These are phyloP conservation scores for Ctenosaura bakeri DNA, from an alignment of 2,797 vertebrate species.

Conservation along the genomic window DNA sequence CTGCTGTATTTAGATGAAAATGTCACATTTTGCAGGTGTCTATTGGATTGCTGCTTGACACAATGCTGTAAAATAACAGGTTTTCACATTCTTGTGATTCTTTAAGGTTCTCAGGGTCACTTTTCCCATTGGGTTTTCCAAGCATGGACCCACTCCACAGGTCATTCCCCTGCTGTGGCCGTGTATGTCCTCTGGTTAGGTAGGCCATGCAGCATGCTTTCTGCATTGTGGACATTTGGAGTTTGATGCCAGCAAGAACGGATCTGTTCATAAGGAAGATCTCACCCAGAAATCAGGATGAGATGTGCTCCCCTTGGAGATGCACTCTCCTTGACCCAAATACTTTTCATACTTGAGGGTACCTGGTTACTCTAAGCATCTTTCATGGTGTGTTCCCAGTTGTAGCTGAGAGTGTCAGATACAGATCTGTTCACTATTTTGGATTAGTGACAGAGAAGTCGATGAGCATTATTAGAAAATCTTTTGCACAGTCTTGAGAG, in stretches of 20 bases:
- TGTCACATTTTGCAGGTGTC: neutral
- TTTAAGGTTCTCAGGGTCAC: neutral
- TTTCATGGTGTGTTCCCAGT: neutral
- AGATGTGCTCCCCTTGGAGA: neutral
- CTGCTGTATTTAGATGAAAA: slow-evolving; percentile 41
- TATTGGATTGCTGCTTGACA: neutral
- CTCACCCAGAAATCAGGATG: neutral
- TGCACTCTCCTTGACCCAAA: neutral
- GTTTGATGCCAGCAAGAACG: neutral
- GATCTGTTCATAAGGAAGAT: neutral
- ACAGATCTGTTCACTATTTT: neutral
- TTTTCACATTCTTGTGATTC: neutral
- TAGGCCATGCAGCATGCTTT: neutral
- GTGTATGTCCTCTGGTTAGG: neutral
- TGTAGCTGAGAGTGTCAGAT: neutral
- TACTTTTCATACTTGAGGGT: too few species aligned
- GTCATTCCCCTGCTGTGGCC: neutral
- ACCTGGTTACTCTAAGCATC: neutral
- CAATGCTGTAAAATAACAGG: neutral
- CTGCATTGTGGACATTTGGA: neutral
- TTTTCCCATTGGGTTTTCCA: neutral
- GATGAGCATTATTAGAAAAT: neutral
- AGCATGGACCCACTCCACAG: neutral
- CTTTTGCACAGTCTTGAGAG: slow-evolving; percentile 18
- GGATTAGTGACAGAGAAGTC: neutral